Evolutionary conservation across 2,113 vertebrate genomes (phyloP), one percentile per base, ranked within the genome.

Genomic region (Orcinus orca): DNA sequence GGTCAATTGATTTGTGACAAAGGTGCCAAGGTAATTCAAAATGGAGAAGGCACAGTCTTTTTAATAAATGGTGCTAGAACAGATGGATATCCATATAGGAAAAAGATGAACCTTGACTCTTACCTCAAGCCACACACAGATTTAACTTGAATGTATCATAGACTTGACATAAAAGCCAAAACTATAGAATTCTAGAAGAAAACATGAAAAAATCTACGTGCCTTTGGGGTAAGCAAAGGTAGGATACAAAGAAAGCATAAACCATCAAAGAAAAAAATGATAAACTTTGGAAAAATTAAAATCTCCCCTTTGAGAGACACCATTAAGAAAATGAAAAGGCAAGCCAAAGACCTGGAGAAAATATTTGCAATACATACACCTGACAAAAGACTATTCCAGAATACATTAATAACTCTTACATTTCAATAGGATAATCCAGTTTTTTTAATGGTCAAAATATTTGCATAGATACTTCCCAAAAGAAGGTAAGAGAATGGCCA

Each of bases 271-370:
- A 67, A 95, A 88, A 92, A 63, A 90, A 88, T 21, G 20, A 55
- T 60, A 93, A 85, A 79, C 31, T 73, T 25, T 33, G 41, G 58
- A 60, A 93, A 95, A 93, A 93, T 91, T 55, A 81, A 96, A 88
- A 88, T 93, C 3, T 65, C 82, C 47, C 92, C 18, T 93, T 96
- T 65, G 55, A 88, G 21, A 74, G 47, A 95, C 8, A 77, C 9
- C 6, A 68, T 63, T 95, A 88, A 79, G 70, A 96, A 93, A 90
- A 94, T 62, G 62, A 95, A 91, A 79, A 77, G 18, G 12, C 11
- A 81, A 88, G 14, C 12, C 47, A 83, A 70, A 90, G 23, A 71
- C 23, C 84, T 85, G 55, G 17, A 73, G 60, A 88, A 68, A 76
- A 67, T 82, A 94, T 38, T 9, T 74, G 58, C 1, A 80, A 70